Percentiles rank a stretch among this genome's conserved stretches.
These are phyloP conservation scores for Arrhopalites spinosus DNA, from an alignment of 2,888 invertebrate genomes.

Conservation along the genomic window DNA sequence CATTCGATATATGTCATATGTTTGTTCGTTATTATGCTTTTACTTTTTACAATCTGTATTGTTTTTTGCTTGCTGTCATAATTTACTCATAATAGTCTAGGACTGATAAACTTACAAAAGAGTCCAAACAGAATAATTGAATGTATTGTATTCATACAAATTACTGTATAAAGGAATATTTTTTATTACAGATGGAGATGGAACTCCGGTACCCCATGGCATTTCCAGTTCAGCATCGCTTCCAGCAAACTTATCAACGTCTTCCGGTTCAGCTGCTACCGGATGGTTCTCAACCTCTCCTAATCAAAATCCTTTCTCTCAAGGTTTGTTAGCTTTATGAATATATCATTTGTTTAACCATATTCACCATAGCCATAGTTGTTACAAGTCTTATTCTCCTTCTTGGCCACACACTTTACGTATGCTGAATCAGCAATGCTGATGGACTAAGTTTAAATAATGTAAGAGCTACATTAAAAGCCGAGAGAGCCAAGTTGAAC, in stretches of 20 bases:
- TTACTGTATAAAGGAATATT: no score
- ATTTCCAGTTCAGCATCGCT: conserved; percentile 45
- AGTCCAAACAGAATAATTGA: no score
- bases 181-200: conserved; percentile 32
- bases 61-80: no score
- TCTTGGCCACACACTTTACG: background rate
- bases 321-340: conserved; percentile 41
- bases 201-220: conserved; percentile 11
- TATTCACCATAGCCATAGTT: background rate
- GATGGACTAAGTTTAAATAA: background rate
- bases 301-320: conserved; percentile 52
- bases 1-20: background rate
- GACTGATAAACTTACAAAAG: conserved; percentile 49
- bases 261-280: conserved; percentile 31
- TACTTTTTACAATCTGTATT: no score
- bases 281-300: conserved; percentile 53
- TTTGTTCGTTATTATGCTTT: background rate
- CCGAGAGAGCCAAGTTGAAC: background rate
- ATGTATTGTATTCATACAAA: no score
- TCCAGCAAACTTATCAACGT: conserved; percentile 53
- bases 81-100: no score
- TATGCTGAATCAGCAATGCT: background rate
- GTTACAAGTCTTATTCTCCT: background rate
- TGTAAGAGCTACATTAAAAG: background rate
- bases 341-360: background rate